Base-by-base conservation (phyloP, 2,113 vertebrate genomes). In the Orthonyx spaldingii region DNA sequence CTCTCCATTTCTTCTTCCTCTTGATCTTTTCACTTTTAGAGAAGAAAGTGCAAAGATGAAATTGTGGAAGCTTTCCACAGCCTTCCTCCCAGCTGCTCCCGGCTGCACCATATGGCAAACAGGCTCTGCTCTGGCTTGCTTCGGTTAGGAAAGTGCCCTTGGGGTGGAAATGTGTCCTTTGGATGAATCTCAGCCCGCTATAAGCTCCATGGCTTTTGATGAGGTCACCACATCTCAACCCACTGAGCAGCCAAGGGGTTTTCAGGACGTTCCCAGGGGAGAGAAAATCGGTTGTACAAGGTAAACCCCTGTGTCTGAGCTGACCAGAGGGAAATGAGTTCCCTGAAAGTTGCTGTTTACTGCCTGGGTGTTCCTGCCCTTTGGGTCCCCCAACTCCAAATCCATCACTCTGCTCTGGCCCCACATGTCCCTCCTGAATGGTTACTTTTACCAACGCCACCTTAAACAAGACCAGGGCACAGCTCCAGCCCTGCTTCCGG, bases 381-480 rank as follows among this genome's bases (percentile, higher is more conserved):
- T 35, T 2, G 0, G 17, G 8, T 77, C 30, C 9, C n/a, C 50
- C 66, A 15, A 20, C 82, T 78, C 56, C 41, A 56, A 60, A 30
- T 44, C 22, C 33, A 27, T 35, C 5, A 1, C 27, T 47, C 37
- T 42, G 35, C 57, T 52, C 64, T 46, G 59, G 15, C 47, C 41
- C 69, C 11, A 9, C 27, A 22, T 5, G 32, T 26, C 44, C 35
- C 11, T 46, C 57, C 10, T 2, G 4, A 0, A 11, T 24, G 4
- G 6, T 57, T 66, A 5, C 15, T 81, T 46, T 69, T 26, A 30
- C 22, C 47, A 28, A 20, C 57, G 22, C 15, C 35, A 10, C 28
- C 30, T 44, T 13, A 35, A 47, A 39, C 14, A 6, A 0, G 4
- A 19, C 11, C 63, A 18, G 12, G n/a, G 15, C 0, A 1, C 17